Evolutionary conservation across 2,113 vertebrate genomes (phyloP).

Genomic region (Eurystomus gularis): DNA sequence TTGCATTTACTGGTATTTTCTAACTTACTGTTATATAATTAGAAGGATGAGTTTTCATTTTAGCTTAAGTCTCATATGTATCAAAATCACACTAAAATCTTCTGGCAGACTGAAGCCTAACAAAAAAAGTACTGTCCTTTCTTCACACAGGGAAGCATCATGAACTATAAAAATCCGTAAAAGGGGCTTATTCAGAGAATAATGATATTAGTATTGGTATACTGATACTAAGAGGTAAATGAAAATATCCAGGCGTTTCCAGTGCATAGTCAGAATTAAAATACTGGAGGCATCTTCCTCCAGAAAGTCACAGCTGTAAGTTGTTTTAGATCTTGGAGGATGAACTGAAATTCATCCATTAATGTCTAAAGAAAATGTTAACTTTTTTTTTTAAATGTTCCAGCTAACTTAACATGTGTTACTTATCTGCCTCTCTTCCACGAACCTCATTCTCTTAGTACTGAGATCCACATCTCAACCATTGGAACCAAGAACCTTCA

Average conservation of each 20-base stretch:
- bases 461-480: background rate
- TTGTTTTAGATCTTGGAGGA: slow-evolving; percentile 1
- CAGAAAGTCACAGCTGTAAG: background rate
- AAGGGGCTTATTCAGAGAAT: background rate
- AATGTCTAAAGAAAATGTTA: background rate
- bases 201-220: background rate
- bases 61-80: background rate
- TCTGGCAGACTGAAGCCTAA: background rate
- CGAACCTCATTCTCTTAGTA: background rate
- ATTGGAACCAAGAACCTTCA: background rate
- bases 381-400: background rate
- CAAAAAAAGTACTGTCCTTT: background rate
- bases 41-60: background rate
- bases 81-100: background rate
- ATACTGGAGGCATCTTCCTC: background rate
- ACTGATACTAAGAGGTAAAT: background rate
- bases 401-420: background rate
- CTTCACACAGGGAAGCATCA: background rate
- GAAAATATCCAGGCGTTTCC: background rate
- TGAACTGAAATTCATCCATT: background rate
- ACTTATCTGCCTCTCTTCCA: background rate
- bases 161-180: background rate
- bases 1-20: background rate
- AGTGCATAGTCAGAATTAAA: background rate
- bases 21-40: background rate